Percentiles rank a stretch among this genome's conserved stretches.
phyloP scores from a whole-genome alignment of 2,113 vertebrate genomes.

The Chlamydotis undulata region DNA sequence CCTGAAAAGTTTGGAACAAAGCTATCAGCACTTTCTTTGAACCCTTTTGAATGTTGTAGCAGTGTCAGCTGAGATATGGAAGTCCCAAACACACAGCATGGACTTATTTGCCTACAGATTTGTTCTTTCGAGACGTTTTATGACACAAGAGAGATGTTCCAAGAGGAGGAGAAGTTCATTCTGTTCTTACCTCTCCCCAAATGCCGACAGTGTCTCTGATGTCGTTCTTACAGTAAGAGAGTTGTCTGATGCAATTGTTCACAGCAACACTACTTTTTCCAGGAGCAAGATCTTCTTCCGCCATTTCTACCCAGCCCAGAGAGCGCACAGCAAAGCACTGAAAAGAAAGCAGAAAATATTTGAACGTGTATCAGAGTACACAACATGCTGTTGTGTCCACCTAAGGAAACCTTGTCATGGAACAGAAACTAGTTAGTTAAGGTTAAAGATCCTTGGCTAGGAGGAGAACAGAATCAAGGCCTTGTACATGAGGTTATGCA shows the following conservation, averaged over 20 bases:
- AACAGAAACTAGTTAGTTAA: background rate
- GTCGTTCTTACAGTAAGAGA: conserved; percentile 98
- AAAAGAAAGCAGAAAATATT: background rate
- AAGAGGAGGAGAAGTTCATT: background rate
- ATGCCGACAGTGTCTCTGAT: conserved; percentile 94
- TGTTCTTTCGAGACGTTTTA: background rate
- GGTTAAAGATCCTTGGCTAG: background rate
- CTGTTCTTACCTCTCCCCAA: conserved; percentile 90
- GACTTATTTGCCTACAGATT: background rate
- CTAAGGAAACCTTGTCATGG: background rate
- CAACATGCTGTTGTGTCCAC: background rate
- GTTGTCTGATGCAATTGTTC: conserved; percentile 95
- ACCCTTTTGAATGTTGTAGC: background rate
- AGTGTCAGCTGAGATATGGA: background rate
- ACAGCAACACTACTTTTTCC: conserved; percentile 91
- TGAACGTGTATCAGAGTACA: background rate
- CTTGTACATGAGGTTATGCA: background rate
- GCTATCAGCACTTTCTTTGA: background rate
- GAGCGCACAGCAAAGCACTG: conserved; percentile 94
- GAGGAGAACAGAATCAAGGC: background rate
- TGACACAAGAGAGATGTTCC: background rate
- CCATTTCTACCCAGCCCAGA: conserved; percentile 97
- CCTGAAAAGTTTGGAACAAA: background rate
- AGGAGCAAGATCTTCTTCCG: conserved; percentile 89
- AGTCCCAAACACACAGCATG: background rate